Percentiles rank a stretch among this genome's conserved stretches.
Conservation (phyloP, 2,797 vertebrate species). For the Mastacembelus armatus region DNA sequence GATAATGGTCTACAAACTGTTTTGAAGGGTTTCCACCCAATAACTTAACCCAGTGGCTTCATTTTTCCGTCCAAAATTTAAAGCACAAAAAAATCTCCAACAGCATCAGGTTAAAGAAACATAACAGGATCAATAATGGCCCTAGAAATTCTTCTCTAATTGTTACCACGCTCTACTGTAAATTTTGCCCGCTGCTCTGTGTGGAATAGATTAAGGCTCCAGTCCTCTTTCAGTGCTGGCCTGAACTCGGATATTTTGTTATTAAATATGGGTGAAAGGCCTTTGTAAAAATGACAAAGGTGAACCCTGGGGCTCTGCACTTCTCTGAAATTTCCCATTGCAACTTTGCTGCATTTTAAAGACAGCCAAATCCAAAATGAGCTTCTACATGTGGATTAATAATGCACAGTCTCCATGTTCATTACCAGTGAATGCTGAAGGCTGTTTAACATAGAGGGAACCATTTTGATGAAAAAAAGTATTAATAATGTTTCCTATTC, state of each 20-base stretch:
- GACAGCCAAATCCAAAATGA: slow-evolving; percentile 88
- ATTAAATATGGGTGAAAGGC: slow-evolving; percentile 87
- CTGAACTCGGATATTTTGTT: slow-evolving; percentile 86
- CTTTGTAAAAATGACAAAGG: slow-evolving; percentile 88
- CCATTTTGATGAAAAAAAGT: slow-evolving; percentile 95
- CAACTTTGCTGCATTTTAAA: slow-evolving; percentile 77
- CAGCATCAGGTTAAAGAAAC: slow-evolving; percentile 49
- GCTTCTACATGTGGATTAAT: slow-evolving; percentile 95
- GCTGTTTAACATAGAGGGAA: slow-evolving; percentile 99
- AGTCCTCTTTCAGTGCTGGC: slow-evolving; percentile 72
- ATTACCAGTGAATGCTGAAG: slow-evolving; percentile 98
- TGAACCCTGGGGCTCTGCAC: slow-evolving; percentile 84
- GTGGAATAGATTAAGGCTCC: slow-evolving; percentile 74
- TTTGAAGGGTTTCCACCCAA: no score
- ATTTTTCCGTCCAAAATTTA: slow-evolving; percentile 9
- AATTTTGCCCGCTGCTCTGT: slow-evolving; percentile 67
- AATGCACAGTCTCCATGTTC: slow-evolving; percentile 97
- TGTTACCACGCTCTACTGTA: slow-evolving; percentile 78
- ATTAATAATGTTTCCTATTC: slow-evolving; percentile 99
- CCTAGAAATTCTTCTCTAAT: slow-evolving; percentile 63
- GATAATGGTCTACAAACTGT: slow-evolving; percentile 1
- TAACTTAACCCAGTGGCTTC: no score
- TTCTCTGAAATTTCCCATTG: slow-evolving; percentile 63
- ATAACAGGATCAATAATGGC: slow-evolving; percentile 39
- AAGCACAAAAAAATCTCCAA: slow-evolving; percentile 10